These are phyloP conservation scores for Synanthedon tipuliformis DNA, from an alignment of 2,888 invertebrate species.

Conservation along the genomic window DNA sequence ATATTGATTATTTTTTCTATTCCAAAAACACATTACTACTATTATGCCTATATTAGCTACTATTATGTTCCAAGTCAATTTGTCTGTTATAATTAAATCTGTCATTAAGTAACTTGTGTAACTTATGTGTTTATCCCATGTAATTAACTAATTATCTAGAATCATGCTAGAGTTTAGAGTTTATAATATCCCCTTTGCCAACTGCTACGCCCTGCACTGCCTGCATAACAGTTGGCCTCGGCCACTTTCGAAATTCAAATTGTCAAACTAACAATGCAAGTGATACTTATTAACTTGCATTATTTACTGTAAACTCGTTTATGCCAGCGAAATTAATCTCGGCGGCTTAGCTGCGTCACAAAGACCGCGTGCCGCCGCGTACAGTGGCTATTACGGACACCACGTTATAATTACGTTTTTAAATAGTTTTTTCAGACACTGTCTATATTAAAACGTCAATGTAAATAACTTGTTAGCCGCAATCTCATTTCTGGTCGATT, in stretches of 20 bases:
- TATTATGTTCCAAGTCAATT: no score
- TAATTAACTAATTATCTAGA: no score
- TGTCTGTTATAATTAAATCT: no score
- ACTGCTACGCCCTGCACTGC: not conserved
- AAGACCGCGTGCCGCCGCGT: conserved; percentile 56
- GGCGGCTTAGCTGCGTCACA: conserved; percentile 62
- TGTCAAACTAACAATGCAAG: conserved; percentile 61
- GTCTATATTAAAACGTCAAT: conserved; percentile 70
- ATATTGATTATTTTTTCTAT: no score
- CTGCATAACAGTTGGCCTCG: conserved; percentile 8
- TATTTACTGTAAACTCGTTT: conserved; percentile 58
- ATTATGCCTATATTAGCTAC: no score
- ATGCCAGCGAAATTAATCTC: conserved; percentile 66
- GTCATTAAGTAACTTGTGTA: no score
- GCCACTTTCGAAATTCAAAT: conserved; percentile 50
- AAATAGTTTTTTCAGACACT: conserved; percentile 62
- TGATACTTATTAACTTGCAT: conserved; percentile 54
- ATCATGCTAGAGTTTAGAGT: no score
- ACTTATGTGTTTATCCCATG: no score
- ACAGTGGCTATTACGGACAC: conserved; percentile 60
- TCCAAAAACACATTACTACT: no score
- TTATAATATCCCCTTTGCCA: not conserved
- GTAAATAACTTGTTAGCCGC: conserved; percentile 72
- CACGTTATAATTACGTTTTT: conserved; percentile 68
- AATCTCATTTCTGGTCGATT: conserved; percentile 70